A percentile compares a stretch with the other conserved stretches of the same genome.
phyloP scores from a whole-genome alignment of 2,888 invertebrate species.

The Polyommatus icarus region DNA sequence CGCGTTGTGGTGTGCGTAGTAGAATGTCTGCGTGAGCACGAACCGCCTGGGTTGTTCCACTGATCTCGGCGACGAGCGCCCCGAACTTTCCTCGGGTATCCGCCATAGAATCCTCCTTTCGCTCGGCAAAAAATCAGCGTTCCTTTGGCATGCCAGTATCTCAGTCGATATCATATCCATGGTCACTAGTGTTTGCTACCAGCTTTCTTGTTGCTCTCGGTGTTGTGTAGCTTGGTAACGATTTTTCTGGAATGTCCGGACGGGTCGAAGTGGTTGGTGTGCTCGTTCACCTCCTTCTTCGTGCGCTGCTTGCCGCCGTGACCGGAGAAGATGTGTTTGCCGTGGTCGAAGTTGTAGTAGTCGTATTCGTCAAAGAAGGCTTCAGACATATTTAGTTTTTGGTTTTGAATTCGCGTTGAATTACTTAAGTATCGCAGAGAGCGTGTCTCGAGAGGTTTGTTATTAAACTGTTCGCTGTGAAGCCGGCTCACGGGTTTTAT shows the following conservation, averaged over 20 bases:
- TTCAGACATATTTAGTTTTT: slow-evolving; percentile 86
- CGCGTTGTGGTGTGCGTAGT: slow-evolving; percentile 57
- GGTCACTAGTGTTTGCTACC: slow-evolving; percentile 60
- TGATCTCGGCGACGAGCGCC: slow-evolving; percentile 68
- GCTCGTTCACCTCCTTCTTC: slow-evolving; percentile 92
- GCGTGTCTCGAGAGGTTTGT: slow-evolving; percentile 56
- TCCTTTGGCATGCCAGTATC: slow-evolving; percentile 72
- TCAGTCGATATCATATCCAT: slow-evolving; percentile 39
- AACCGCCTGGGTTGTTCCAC: slow-evolving; percentile 71
- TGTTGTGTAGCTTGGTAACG: slow-evolving; percentile 90
- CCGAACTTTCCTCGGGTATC: slow-evolving; percentile 66
- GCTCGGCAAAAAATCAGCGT: slow-evolving; percentile 61
- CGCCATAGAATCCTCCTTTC: slow-evolving; percentile 72
- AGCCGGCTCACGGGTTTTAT: slow-evolving; percentile 57
- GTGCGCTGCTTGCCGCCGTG: slow-evolving; percentile 95
- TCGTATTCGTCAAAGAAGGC: slow-evolving; percentile 94
- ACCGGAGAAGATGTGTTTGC: slow-evolving; percentile 91
- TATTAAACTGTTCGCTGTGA: slow-evolving; percentile 56
- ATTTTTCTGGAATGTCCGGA: slow-evolving; percentile 96
- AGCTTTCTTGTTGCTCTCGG: slow-evolving; percentile 88
- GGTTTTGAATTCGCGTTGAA: slow-evolving; percentile 48
- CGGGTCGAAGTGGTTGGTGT: slow-evolving; percentile 96
- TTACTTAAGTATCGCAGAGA: slow-evolving; percentile 53
- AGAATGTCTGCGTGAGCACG: slow-evolving; percentile 64
- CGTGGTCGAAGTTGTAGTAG: slow-evolving; percentile 96